phyloP scores from a whole-genome alignment of 1,140 invertebrate genomes.

The Drosophila navojoa region DNA sequence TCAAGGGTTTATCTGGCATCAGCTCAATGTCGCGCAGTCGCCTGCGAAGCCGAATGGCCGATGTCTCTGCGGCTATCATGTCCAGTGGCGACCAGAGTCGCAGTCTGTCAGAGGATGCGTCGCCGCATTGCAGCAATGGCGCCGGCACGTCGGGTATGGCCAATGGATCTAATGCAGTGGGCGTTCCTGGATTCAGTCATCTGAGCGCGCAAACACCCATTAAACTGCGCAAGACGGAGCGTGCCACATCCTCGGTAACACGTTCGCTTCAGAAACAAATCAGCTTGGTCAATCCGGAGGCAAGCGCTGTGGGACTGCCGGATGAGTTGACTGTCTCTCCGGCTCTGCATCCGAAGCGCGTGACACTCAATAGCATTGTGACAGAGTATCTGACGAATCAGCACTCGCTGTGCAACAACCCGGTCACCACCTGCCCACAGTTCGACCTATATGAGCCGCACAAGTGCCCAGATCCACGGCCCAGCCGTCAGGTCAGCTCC shows the following conservation, averaged over 20 bases:
- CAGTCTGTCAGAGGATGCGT: constrained; percentile 42
- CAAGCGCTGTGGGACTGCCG: constrained; percentile 34
- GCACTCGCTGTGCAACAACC: constrained; percentile 96
- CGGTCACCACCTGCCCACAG: constrained; percentile 95
- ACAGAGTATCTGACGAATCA: constrained; percentile 98
- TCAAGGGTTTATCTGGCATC: constrained; percentile 62
- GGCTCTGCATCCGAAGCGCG: constrained; percentile 82
- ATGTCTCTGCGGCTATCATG: constrained; percentile 77
- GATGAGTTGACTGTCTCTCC: constrained; percentile 40
- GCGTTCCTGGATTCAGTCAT: constrained; percentile 52
- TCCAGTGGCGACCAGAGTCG: constrained; percentile 34
- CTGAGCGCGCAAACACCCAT: constrained; percentile 63
- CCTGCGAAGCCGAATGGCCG: constrained; percentile 74
- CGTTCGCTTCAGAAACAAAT: constrained; percentile 90
- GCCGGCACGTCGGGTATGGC: not conserved
- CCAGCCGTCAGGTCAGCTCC: constrained; percentile 87
- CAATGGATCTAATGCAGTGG: not conserved
- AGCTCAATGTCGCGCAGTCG: constrained; percentile 64
- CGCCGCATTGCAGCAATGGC: constrained; percentile 12
- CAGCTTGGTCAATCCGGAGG: constrained; percentile 62
- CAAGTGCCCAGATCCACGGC: constrained; percentile 95
- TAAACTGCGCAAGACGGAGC: constrained; percentile 57
- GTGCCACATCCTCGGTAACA: constrained; percentile 61
- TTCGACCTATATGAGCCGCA: constrained; percentile 96
- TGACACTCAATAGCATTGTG: constrained; percentile 95